phyloP scores from a whole-genome alignment of 2,113 vertebrate species.

The Caretta caretta region DNA sequence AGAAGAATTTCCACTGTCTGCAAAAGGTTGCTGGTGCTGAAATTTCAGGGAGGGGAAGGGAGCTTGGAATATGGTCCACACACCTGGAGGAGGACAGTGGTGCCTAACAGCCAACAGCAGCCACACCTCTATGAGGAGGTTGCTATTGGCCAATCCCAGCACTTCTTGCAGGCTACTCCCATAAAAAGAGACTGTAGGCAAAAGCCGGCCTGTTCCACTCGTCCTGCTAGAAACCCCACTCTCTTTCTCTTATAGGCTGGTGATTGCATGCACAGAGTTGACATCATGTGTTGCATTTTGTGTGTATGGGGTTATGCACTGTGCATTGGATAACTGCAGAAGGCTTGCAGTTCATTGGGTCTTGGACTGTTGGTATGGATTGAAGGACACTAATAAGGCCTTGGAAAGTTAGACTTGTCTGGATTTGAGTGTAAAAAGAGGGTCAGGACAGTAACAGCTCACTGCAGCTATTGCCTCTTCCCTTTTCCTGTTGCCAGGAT shows the following conservation, averaged over 20 bases:
- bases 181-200: background rate
- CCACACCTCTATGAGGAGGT: background rate
- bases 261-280: background rate
- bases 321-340: background rate
- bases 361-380: background rate
- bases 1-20: background rate
- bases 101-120: background rate
- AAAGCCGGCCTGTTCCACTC: background rate
- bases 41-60: background rate
- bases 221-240: background rate
- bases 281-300: background rate
- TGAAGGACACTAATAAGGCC: background rate
- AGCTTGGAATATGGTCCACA: background rate
- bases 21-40: background rate
- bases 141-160: background rate
- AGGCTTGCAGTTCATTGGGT: background rate
- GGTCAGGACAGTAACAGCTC: background rate
- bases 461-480: background rate
- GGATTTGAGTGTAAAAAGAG: background rate
- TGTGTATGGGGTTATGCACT: background rate
- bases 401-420: background rate
- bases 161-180: background rate
- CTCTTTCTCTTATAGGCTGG: rapidly evolving
- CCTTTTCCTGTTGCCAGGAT: background rate
- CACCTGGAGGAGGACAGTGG: background rate